Base-by-base conservation (phyloP, 2,797 vertebrate genomes). In the Crenuchus spilurus region DNA sequence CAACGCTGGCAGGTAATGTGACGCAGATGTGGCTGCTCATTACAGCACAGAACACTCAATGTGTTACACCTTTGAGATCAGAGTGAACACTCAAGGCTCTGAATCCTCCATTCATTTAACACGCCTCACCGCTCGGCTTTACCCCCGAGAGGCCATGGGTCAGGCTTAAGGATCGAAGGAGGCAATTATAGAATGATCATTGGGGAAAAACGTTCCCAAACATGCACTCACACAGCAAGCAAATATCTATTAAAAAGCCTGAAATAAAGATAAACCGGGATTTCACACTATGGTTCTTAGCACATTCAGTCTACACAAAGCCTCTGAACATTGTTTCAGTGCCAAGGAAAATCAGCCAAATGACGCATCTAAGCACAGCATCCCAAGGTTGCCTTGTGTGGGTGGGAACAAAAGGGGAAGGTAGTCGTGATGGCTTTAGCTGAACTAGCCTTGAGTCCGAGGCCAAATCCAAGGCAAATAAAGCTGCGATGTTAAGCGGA, bases 11-110 rank as follows among this genome's bases (percentile, higher is more conserved):
- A 70, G 76, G 74, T 76, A 82, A 84, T 74, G 63, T 8, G 37
- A 74, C 60, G 28, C 80, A 83, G 80, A 82, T 81, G 77, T 77
- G 30, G 31, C 37, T 67, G 44, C 54, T 65, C 58, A 30, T 64
- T 73, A 61, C 60, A 61, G 51, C 33, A 33, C 44, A 51, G 61
- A 76, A 51, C 35, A 22, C 51, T 51, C 74, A 51, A 55, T 66
- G 57, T 22, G 41, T 62, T 63, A 58, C 73, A 76, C 73, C 70
- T 72, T 61, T 65, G 35, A 68, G 26, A 61, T 69, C 70, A 67
- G 52, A 74, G 22, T 66, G 64, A 61, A 70, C 72, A 70, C n/a
- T 31, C 7, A 48, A 46, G 46, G 60, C 51, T 44, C 26, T 16
- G 28, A 58, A 51, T n/a, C 33, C 28, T 60, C 20, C 4, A 60